Evolutionary conservation across 2,888 invertebrate genomes (phyloP).

Genomic region (Leucophenga maculata): DNA sequence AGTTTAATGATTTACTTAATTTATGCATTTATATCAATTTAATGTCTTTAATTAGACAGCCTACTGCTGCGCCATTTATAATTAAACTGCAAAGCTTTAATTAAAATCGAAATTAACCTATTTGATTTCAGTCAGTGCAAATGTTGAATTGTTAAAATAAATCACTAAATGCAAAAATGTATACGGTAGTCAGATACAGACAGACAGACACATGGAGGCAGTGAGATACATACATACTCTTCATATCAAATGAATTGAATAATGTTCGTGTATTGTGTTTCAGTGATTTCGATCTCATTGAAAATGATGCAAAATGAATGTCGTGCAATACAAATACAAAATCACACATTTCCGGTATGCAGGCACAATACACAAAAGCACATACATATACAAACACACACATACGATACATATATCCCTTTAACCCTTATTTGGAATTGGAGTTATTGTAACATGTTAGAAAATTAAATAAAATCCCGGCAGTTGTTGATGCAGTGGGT

Average conservation of each 20-base stretch:
- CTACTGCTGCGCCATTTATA: slow-evolving; percentile 41
- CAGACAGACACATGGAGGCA: neutral
- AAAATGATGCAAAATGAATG: slow-evolving; percentile 38
- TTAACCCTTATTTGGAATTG: no score
- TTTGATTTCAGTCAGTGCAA: slow-evolving; percentile 38
- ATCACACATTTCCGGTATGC: slow-evolving; percentile 51
- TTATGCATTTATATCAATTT: neutral
- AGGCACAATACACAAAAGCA: slow-evolving; percentile 31
- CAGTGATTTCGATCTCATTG: slow-evolving; percentile 11
- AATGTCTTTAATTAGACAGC: slow-evolving; percentile 16
- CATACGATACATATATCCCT: no score
- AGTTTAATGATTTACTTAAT: slow-evolving; percentile 1
- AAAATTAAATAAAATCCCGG: no score
- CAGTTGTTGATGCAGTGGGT: no score
- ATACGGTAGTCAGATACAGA: neutral
- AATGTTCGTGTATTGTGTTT: slow-evolving; percentile 36
- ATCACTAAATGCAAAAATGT: slow-evolving; percentile 16
- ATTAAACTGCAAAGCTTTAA: slow-evolving; percentile 51
- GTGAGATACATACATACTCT: neutral
- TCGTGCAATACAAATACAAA: slow-evolving; percentile 54
- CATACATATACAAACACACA: slow-evolving; percentile 46
- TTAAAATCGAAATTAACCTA: slow-evolving; percentile 54
- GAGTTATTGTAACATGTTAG: no score
- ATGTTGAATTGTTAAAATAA: neutral
- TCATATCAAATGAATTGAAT: slow-evolving; percentile 39